phyloP scores from a whole-genome alignment of 2,797 vertebrate species.

The Argya squamiceps region DNA sequence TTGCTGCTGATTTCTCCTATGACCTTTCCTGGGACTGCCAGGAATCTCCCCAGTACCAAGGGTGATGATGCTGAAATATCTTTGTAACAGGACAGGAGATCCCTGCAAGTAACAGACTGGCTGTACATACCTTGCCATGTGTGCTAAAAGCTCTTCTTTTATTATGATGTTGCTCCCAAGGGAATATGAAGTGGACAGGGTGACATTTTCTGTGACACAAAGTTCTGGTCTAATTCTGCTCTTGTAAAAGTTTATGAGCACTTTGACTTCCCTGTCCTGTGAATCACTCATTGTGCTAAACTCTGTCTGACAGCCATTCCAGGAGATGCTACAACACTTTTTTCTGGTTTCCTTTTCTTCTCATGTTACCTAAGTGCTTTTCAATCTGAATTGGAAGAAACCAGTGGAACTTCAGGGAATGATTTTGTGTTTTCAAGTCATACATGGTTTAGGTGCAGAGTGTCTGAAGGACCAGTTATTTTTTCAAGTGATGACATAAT shows the following conservation, averaged over 20 bases:
- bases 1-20: not conserved
- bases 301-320: not conserved
- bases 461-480: not conserved
- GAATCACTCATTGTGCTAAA: not conserved
- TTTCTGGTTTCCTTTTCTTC: not conserved
- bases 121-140: not conserved
- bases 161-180: not conserved
- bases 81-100: not conserved
- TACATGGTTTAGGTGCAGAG: not conserved
- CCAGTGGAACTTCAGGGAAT: not conserved
- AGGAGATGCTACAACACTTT: not conserved
- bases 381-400: not conserved
- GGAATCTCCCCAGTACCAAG: not conserved
- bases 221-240: not conserved
- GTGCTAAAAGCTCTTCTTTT: not conserved
- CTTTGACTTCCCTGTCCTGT: slow-evolving; percentile 24
- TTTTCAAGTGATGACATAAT: not conserved
- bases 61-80: not conserved
- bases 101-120: not conserved
- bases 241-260: slow-evolving; percentile 33
- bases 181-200: slow-evolving; percentile 1
- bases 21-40: not conserved
- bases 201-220: slow-evolving; percentile 2
- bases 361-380: not conserved
- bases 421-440: not conserved